A percentile compares a stretch with the other conserved stretches of the same genome.
Evolutionary conservation across 2,888 invertebrate species (phyloP).

Genomic region (Troides oblongomaculatus): DNA sequence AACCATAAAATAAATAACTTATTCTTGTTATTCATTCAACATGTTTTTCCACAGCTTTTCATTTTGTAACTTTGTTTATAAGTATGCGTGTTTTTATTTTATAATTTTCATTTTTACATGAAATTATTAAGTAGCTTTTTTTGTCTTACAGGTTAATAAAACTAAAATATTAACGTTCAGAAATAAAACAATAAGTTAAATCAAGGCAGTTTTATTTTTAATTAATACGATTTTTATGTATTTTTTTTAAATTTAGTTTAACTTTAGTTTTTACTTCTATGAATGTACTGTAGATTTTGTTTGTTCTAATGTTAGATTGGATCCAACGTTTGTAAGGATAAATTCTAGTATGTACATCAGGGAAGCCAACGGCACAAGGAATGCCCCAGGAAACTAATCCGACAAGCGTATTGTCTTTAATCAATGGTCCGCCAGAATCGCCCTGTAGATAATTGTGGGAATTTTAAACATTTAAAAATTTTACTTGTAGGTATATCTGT

Average conservation of each 20-base stretch:
- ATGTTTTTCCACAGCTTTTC: too few species aligned
- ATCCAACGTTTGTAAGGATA: slow-evolving; percentile 62
- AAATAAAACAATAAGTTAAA: slow-evolving; percentile 24
- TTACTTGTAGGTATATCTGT: too few species aligned
- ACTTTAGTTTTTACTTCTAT: slow-evolving; percentile 30
- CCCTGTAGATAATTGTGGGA: slow-evolving; percentile 52
- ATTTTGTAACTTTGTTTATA: too few species aligned
- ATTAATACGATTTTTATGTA: slow-evolving; percentile 1
- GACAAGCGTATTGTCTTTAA: slow-evolving; percentile 53
- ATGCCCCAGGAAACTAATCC: slow-evolving; percentile 75
- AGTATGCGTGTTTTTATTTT: too few species aligned
- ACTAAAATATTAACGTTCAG: slow-evolving; percentile 19
- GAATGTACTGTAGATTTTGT: slow-evolving; percentile 29
- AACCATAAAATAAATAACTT: too few species aligned
- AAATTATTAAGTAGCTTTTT: neutral
- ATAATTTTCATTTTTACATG: neutral
- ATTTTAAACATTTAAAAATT: too few species aligned
- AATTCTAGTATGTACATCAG: slow-evolving; percentile 71
- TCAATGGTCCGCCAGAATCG: slow-evolving; percentile 70
- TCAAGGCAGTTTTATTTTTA: slow-evolving; percentile 4
- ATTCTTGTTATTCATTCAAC: too few species aligned
- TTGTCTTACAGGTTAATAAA: slow-evolving; percentile 21
- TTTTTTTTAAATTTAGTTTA: slow-evolving; percentile 18
- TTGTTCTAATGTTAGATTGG: slow-evolving; percentile 34
- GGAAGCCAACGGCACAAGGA: slow-evolving; percentile 71